Percentiles rank a stretch among this genome's conserved stretches.
phyloP scores from a whole-genome alignment of 2,888 invertebrate genomes.

The Lordiphosa andalusiaca region DNA sequence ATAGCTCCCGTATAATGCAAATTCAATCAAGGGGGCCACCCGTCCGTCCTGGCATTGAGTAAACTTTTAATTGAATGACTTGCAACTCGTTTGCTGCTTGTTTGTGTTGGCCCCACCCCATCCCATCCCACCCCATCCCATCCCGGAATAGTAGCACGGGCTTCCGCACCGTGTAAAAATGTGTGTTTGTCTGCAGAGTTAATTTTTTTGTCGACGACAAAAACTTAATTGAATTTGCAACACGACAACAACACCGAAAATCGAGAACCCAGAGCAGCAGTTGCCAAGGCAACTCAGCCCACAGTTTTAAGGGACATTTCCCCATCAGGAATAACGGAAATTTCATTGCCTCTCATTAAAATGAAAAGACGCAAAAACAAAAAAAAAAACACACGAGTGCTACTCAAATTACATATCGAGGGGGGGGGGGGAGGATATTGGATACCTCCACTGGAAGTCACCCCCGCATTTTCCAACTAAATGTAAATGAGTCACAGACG shows the following conservation, averaged over 20 bases:
- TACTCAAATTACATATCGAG: slow-evolving; percentile 9
- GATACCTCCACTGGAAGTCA: slow-evolving; percentile 11
- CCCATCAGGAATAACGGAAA: slow-evolving; percentile 45
- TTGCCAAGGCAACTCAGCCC: background rate
- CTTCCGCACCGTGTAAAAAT: slow-evolving; percentile 40
- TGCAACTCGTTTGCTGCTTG: slow-evolving; percentile 59
- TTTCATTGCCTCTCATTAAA: slow-evolving; percentile 67
- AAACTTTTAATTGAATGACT: slow-evolving; percentile 74
- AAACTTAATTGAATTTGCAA: slow-evolving; percentile 64
- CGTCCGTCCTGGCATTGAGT: slow-evolving; percentile 31
- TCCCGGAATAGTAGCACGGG: slow-evolving; percentile 6
- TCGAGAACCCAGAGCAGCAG: background rate
- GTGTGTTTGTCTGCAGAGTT: slow-evolving; percentile 51
- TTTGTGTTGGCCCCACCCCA: slow-evolving; percentile 29
- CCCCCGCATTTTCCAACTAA: slow-evolving; percentile 25
- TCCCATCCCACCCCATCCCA: slow-evolving; percentile 19
- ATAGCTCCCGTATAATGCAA: background rate
- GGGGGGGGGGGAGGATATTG: too few species aligned
- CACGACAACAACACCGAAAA: slow-evolving; percentile 30
- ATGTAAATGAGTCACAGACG: slow-evolving; percentile 42
- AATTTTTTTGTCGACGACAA: slow-evolving; percentile 46
- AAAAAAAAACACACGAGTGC: slow-evolving; percentile 3
- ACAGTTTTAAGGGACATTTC: slow-evolving; percentile 7
- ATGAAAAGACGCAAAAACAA: too few species aligned
- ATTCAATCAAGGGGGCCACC: too few species aligned